phyloP scores from a whole-genome alignment of 2,888 invertebrate species.

The Spicauda simplicius region DNA sequence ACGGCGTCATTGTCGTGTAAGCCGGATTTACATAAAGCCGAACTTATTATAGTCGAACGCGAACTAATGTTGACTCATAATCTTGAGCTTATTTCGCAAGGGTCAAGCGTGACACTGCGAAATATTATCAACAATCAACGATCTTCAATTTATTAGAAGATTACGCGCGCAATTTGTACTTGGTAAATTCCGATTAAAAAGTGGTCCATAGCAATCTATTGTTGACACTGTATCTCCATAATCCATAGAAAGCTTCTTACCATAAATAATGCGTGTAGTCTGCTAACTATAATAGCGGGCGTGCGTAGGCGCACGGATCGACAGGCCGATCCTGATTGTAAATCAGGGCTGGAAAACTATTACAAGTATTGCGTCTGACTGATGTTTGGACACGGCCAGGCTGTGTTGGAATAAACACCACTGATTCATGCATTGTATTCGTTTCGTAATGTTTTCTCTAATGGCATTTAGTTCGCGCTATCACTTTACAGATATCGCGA shows the following conservation, averaged over 20 bases:
- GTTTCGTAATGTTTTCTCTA: conserved; percentile 51
- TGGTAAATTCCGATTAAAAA: conserved; percentile 28
- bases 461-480: conserved; percentile 51
- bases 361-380: conserved; percentile 50
- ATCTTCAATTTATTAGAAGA: conserved; percentile 10
- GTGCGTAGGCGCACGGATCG: conserved; percentile 81
- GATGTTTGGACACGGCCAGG: conserved; percentile 71
- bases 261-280: conserved; percentile 83
- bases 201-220: conserved; percentile 50
- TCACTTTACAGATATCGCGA: conserved; percentile 37
- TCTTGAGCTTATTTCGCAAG: conserved; percentile 17
- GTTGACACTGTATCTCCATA: conserved; percentile 80
- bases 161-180: conserved; percentile 29
- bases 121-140: not conserved
- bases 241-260: conserved; percentile 82
- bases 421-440: conserved; percentile 67
- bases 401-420: conserved; percentile 65
- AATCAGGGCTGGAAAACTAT: conserved; percentile 61
- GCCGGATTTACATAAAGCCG: conserved; percentile 32
- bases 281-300: conserved; percentile 73
- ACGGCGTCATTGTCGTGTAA: conserved; percentile 46
- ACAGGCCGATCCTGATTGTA: conserved; percentile 80
- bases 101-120: conserved; percentile 6
- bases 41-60: conserved; percentile 21
- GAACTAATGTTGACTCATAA: conserved; percentile 19